Conservation (phyloP, 2,888 invertebrate genomes). For the Perithous albicinctus region DNA sequence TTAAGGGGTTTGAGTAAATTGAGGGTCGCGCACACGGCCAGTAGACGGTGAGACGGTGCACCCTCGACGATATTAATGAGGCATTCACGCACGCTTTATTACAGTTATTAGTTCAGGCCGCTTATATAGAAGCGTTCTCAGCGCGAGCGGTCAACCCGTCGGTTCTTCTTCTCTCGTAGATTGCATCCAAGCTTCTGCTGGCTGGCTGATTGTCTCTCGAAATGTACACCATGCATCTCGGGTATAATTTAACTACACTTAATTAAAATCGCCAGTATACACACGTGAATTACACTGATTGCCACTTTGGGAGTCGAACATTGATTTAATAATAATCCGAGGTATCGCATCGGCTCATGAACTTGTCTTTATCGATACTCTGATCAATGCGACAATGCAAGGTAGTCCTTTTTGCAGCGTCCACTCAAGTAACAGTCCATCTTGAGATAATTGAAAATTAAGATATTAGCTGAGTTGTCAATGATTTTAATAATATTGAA, state of each 20-base stretch:
- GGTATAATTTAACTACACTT: slow-evolving; percentile 68
- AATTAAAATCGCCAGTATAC: slow-evolving; percentile 66
- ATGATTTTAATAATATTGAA: too few species aligned
- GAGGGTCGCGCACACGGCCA: slow-evolving; percentile 50
- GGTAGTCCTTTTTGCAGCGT: too few species aligned
- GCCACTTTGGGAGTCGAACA: slow-evolving; percentile 60
- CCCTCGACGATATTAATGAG: slow-evolving; percentile 68
- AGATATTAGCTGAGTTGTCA: too few species aligned
- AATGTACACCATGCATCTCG: slow-evolving; percentile 30
- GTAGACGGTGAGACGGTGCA: slow-evolving; percentile 51
- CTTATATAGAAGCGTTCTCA: slow-evolving; percentile 61
- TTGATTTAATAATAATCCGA: slow-evolving; percentile 56
- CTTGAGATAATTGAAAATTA: too few species aligned
- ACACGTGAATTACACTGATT: slow-evolving; percentile 68
- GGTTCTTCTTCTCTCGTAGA: slow-evolving; percentile 11
- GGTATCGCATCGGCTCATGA: neutral
- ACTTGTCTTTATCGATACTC: slow-evolving; percentile 4
- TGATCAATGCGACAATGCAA: slow-evolving; percentile 42
- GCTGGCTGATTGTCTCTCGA: slow-evolving; percentile 55
- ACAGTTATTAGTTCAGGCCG: slow-evolving; percentile 69
- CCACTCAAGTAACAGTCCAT: too few species aligned
- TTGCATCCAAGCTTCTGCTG: slow-evolving; percentile 14
- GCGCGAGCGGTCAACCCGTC: slow-evolving; percentile 15
- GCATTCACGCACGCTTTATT: slow-evolving; percentile 70
- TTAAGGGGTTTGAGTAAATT: slow-evolving; percentile 67